Conservation (phyloP, 1,140 invertebrate genomes). For the Drosophila cardini region DNA sequence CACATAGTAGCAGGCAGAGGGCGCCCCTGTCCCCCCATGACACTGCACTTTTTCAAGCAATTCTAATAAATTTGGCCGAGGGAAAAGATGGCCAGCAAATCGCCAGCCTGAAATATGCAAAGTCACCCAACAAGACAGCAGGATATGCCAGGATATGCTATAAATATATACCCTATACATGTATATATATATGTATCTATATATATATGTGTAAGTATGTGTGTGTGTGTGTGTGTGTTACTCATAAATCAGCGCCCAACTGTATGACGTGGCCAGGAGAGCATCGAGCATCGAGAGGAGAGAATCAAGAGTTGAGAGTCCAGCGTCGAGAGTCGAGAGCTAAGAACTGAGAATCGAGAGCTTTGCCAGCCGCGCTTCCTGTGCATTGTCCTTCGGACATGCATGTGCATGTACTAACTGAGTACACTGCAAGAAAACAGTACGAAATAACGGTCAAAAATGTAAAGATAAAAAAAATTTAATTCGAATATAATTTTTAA, state of each 20-base stretch:
- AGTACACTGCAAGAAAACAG: neutral
- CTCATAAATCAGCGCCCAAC: slow-evolving; percentile 31
- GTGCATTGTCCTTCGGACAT: slow-evolving; percentile 19
- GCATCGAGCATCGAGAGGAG: neutral
- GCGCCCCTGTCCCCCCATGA: slow-evolving; percentile 34
- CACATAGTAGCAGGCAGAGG: too few species aligned
- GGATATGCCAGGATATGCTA: slow-evolving; percentile 41
- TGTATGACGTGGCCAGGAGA: slow-evolving; percentile 10
- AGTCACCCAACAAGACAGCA: slow-evolving; percentile 54
- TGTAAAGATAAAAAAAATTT: too few species aligned
- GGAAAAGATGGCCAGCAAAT: slow-evolving; percentile 22
- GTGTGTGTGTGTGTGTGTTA: slow-evolving; percentile 10
- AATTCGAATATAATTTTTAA: too few species aligned
- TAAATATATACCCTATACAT: slow-evolving; percentile 24
- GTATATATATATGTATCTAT: slow-evolving; percentile 35
- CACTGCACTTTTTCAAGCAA: slow-evolving; percentile 72
- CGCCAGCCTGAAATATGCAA: slow-evolving; percentile 64
- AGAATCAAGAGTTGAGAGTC: slow-evolving; percentile 4
- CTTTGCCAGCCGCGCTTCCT: slow-evolving; percentile 13
- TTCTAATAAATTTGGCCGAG: slow-evolving; percentile 71
- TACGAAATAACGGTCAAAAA: too few species aligned
- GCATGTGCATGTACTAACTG: neutral
- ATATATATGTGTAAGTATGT: slow-evolving; percentile 15
- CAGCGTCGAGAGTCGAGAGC: neutral
- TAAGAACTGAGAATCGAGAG: slow-evolving; percentile 14